Base-by-base conservation (phyloP, 2,888 invertebrate genomes). In the Gryllus longicercus region DNA sequence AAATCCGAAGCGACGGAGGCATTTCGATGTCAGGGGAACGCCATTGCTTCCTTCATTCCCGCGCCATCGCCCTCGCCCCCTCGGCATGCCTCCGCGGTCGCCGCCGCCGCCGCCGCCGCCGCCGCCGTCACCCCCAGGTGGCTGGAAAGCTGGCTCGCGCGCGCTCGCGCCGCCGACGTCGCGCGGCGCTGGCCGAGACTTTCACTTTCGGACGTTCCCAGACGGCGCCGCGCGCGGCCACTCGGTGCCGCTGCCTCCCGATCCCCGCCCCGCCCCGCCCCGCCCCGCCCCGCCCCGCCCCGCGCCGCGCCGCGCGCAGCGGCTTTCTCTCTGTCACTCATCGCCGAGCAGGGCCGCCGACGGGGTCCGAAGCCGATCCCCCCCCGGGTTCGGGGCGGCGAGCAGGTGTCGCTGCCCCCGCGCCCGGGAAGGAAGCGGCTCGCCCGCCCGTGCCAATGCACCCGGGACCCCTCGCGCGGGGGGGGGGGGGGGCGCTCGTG, bases 121-220 rank as follows among this genome's bases (percentile, higher is more conserved):
- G n/a, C 63, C 16, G 14, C 63, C 63, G 5, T 63, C 63, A 4
- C 63, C 14, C 4, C 63, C 63, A 63, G 63, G 16, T 63, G 14
- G 63, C 38, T 38, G 38, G 38, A 38, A 38, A 38, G 38, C 38
- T 38, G 38, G 38, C 38, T 5, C 38, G 38, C 38, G 25, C 25
- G 25, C 25, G 25, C 25, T 2, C 2, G 2, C 51, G 18, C 51
- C 51, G 14, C 63, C 63, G 16, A 1, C 63, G 63, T 63, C 63
- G 38, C 38, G 12, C 63, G 63, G 16, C 63, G 63, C n/a, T 63
- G 63, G 4, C 63, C 63, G 63, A n/a, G 63, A 63, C 63, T 63
- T 63, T 63, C 63, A 63, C 63, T 63, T 63, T 63, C 63, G 63
- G 63, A 63, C 63, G 63, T 63, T 63, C 63, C 63, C 63, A 63